Conservation (phyloP, 2,888 invertebrate species). For the Melitaea athalia region DNA sequence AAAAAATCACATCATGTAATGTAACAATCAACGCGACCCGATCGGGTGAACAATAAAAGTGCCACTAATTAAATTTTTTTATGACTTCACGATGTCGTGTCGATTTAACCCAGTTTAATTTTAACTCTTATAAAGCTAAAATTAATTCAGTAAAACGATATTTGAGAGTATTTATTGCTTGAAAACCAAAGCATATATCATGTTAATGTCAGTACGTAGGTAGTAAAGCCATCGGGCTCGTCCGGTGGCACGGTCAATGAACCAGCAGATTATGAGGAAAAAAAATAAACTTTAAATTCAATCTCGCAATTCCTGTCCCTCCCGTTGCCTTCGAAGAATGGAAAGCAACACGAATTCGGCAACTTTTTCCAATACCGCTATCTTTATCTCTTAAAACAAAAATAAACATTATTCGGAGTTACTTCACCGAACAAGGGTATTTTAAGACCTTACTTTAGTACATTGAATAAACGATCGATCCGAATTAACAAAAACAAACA, state of each 20-base stretch:
- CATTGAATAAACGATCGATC: conserved; percentile 19
- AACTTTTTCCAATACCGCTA: conserved; percentile 65
- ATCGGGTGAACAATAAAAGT: background rate
- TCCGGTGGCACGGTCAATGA: conserved; percentile 53
- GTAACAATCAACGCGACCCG: background rate
- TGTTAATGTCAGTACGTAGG: conserved; percentile 32
- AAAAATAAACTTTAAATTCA: conserved; percentile 56
- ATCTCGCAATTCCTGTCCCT: conserved; percentile 60
- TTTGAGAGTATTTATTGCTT: conserved; percentile 24
- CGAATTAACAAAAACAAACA: conserved; percentile 13
- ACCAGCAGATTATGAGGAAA: conserved; percentile 53
- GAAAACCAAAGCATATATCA: conserved; percentile 29
- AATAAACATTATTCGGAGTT: conserved; percentile 59
- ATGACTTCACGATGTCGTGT: background rate
- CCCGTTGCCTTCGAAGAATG: conserved; percentile 63
- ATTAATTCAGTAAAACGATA: conserved; percentile 16
- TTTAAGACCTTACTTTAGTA: conserved; percentile 29
- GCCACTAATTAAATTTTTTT: background rate
- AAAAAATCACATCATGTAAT: background rate
- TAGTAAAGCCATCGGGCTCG: conserved; percentile 28
- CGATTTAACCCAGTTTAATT: conserved; percentile 10
- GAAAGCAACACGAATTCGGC: conserved; percentile 49
- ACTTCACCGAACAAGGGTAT: conserved; percentile 42
- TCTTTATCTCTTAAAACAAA: conserved; percentile 52
- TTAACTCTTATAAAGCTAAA: conserved; percentile 2